phyloP scores from a whole-genome alignment of 1,140 invertebrate species.

The Trichomalopsis sarcophagae region DNA sequence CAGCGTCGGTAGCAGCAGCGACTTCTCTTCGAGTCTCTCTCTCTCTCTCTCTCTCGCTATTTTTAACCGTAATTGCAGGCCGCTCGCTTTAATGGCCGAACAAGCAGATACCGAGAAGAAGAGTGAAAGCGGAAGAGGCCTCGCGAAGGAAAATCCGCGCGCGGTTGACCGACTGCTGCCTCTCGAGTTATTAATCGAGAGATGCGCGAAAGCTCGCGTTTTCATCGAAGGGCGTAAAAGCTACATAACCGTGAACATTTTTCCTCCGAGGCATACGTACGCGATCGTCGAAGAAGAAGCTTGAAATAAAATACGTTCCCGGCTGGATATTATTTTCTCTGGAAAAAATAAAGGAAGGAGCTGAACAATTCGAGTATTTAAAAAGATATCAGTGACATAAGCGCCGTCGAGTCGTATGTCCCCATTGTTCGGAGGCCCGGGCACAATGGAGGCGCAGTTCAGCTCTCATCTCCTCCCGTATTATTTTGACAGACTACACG shows the following conservation, averaged over 20 bases:
- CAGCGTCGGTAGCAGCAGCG: background rate
- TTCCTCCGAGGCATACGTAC: no score
- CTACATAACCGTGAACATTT: no score
- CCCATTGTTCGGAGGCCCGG: background rate
- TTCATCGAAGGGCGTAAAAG: no score
- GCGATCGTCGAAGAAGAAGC: no score
- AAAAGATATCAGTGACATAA: background rate
- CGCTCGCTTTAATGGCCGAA: constrained; percentile 70
- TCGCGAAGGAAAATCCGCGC: background rate
- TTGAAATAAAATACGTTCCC: no score
- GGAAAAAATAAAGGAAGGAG: no score
- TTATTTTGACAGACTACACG: background rate
- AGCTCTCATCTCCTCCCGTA: background rate
- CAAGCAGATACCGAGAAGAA: constrained; percentile 59
- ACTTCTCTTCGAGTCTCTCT: constrained; percentile 59
- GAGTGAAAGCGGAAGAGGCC: constrained; percentile 33
- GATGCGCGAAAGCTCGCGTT: no score
- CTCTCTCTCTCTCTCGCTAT: constrained; percentile 62
- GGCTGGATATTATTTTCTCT: no score
- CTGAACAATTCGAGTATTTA: no score
- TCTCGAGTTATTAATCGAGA: no score
- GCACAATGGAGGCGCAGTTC: background rate
- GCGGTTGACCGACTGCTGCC: no score
- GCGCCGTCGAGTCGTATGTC: background rate
- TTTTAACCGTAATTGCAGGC: constrained; percentile 73